These are phyloP conservation scores for Lagopus leucura DNA, from an alignment of 2,113 vertebrate genomes.

Conservation along the genomic window DNA sequence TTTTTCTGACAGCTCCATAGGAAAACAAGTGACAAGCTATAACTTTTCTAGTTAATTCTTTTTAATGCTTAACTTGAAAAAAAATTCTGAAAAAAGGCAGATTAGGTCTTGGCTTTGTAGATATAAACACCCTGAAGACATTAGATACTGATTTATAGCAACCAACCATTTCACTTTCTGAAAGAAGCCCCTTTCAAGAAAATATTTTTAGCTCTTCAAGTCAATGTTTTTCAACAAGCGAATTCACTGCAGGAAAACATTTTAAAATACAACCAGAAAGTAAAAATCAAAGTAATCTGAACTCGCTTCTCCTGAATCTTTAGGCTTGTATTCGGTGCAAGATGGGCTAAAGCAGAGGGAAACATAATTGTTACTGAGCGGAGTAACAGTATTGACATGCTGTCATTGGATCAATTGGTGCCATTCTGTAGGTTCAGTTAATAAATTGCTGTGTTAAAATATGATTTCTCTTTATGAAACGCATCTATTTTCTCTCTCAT, in stretches of 20 bases:
- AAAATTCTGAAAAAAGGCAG: neutral
- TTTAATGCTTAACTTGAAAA: constrained; percentile 39
- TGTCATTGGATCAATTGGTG: neutral
- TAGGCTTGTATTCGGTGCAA: neutral
- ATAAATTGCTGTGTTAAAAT: constrained; percentile 32
- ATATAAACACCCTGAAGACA: constrained; percentile 41
- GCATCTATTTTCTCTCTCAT: constrained; percentile 10
- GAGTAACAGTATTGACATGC: constrained; percentile 32
- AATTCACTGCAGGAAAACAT: neutral
- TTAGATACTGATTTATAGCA: constrained; percentile 29
- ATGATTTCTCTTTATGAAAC: neutral
- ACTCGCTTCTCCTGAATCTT: neutral
- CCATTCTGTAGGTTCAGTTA: neutral
- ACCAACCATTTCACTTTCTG: neutral
- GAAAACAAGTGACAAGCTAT: neutral
- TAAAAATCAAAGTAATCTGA: neutral
- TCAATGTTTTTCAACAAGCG: constrained; percentile 1
- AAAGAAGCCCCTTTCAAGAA: neutral
- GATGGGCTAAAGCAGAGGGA: neutral
- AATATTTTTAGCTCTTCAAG: neutral
- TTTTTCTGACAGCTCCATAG: neutral
- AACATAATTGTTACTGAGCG: neutral
- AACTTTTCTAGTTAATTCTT: constrained; percentile 35
- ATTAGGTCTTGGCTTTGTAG: constrained; percentile 46
- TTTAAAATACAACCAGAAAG: neutral